phyloP scores from a whole-genome alignment of 2,113 vertebrate genomes.

The Aegypius monachus region DNA sequence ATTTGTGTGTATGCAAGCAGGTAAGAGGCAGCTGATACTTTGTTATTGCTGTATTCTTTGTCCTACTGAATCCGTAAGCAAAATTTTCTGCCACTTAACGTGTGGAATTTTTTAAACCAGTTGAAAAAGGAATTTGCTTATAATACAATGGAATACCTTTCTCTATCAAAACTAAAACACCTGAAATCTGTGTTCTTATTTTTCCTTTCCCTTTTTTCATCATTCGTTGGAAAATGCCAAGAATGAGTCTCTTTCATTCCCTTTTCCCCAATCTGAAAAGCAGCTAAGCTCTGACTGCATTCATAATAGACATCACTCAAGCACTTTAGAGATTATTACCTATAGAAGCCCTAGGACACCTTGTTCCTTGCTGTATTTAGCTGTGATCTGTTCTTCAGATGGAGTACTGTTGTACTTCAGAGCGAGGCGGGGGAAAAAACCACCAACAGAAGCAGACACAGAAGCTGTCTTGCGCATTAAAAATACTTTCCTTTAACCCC shows the following conservation, averaged over 20 bases:
- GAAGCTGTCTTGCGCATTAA: neutral
- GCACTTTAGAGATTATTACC: neutral
- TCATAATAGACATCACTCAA: neutral
- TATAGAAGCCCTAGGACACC: neutral
- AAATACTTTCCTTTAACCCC: neutral
- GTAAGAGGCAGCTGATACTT: slow-evolving; percentile 64
- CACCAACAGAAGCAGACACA: neutral
- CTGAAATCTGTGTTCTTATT: neutral
- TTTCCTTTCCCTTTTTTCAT: neutral
- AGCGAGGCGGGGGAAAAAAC: accelerated
- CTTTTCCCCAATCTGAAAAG: neutral
- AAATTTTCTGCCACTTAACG: neutral
- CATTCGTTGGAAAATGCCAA: neutral
- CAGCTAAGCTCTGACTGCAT: neutral
- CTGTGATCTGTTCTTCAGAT: neutral
- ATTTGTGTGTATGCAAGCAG: slow-evolving; percentile 96
- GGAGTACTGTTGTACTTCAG: neutral
- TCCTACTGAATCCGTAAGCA: neutral
- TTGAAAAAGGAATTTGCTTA: neutral
- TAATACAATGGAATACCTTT: neutral
- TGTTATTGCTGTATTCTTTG: neutral
- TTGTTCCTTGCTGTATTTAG: neutral
- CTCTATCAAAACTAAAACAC: neutral
- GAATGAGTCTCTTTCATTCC: neutral
- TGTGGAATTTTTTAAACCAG: neutral